Evolutionary conservation across 2,797 vertebrate species (phyloP), one percentile per base, ranked within the genome.

Genomic region (Danio kyathit): DNA sequence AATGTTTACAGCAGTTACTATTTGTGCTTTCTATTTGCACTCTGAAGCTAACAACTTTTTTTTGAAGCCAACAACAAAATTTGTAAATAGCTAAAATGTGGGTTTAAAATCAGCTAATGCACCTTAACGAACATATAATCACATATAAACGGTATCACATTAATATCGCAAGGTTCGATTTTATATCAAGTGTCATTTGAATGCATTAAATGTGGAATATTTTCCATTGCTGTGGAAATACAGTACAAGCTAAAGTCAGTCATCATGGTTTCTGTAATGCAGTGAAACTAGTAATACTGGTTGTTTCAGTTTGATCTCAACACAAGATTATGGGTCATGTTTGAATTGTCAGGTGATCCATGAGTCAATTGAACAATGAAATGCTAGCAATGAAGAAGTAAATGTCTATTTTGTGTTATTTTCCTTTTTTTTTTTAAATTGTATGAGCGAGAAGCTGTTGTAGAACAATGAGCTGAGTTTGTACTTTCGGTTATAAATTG

Each of bases 211-310:
- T 54, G 77, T 72, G 76, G 66, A 71, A 72, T 72, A 63, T 75
- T 54, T 63, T 21, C 8, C 3, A 43, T 41, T 16, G 56, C n/a
- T 52, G 19, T 43, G 57, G 48, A 54, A 63, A 78, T 14, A 59
- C 29, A 29, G 29, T 29, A 29, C 63, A 57, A n/a, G 6, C 63
- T 67, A 3, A 41, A n/a, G 13, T 19, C 2, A 13, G 48, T 61
- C 29, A 14, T 56, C 14, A 5, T 7, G 40, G 51, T 66, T n/a
- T 71, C 19, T 64, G 59, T 44, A 9, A 72, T 72, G 77, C 17
- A 7, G 77, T 46, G 21, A 17, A 64, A 64, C 77, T 21, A 29
- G 77, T 63, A 44, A 63, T 21, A 79, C 77, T 44, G 57, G 77
- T 63, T 44, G 67, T 44, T n/a, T 44, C 19, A 44, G 77, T 54